Percentiles rank a stretch among this genome's conserved stretches.
Evolutionary conservation across 2,797 vertebrate genomes (phyloP).

Genomic region (Pogonophryne albipinna): DNA sequence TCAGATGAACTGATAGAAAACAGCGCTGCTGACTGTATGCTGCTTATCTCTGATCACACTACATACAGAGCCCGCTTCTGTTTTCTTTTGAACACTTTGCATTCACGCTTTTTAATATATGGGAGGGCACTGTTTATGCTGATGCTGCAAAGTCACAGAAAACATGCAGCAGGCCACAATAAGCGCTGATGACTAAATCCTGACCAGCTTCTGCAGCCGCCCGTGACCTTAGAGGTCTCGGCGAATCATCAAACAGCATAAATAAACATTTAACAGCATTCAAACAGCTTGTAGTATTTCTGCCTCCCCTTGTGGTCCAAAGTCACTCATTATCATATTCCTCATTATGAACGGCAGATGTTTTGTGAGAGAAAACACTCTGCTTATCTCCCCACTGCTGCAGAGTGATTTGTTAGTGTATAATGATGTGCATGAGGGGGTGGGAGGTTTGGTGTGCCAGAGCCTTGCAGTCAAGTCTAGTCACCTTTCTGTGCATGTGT

Average conservation of each 20-base stretch:
- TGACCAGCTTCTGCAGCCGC: background rate
- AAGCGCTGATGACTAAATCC: background rate
- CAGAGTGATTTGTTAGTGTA: constrained; percentile 46
- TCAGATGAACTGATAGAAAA: constrained; percentile 58
- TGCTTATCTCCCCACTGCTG: constrained; percentile 51
- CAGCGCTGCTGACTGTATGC: background rate
- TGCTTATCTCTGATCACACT: constrained; percentile 37
- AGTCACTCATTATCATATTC: constrained; percentile 52
- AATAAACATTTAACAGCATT: constrained; percentile 7
- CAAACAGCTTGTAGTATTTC: background rate
- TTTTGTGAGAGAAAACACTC: constrained; percentile 61
- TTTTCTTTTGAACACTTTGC: constrained; percentile 14
- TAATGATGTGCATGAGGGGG: constrained; percentile 44
- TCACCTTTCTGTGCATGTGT: constrained; percentile 55
- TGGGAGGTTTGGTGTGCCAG: constrained; percentile 37
- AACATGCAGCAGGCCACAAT: constrained; percentile 10
- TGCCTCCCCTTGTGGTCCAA: constrained; percentile 29
- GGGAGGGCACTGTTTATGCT: constrained; percentile 25
- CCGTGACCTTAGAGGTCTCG: constrained; percentile 45
- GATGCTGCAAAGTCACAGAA: constrained; percentile 35
- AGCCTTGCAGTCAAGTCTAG: constrained; percentile 38
- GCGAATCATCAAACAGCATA: background rate
- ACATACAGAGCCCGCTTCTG: constrained; percentile 16
- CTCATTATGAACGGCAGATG: constrained; percentile 66
- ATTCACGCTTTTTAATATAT: constrained; percentile 39